Conservation (phyloP, 2,888 invertebrate genomes). For the Pasiphila rectangulata region DNA sequence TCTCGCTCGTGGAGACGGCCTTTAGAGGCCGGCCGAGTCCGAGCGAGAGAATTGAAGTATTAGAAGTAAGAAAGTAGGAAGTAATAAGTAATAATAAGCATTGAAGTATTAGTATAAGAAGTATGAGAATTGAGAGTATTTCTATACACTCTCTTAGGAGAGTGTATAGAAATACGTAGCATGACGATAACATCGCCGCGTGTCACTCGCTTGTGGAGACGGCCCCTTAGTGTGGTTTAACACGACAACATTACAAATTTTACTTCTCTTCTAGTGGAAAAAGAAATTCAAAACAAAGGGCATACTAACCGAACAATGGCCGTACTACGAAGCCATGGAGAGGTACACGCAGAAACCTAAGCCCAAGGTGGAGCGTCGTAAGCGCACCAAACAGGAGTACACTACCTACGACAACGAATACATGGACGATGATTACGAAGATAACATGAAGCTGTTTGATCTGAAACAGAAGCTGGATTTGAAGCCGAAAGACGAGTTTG, state of each 20-base stretch:
- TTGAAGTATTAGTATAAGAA: no score
- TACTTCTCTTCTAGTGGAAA: constrained; percentile 62
- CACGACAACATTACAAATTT: background rate
- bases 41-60: no score
- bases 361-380: constrained; percentile 36
- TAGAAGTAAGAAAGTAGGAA: no score
- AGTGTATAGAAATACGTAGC: no score
- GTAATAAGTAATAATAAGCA: no score
- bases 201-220: no score
- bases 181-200: no score
- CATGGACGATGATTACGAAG: constrained; percentile 57
- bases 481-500: constrained; percentile 51
- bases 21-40: no score
- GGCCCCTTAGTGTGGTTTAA: no score
- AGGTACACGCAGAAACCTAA: constrained; percentile 48
- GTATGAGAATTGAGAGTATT: no score
- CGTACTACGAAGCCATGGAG: constrained; percentile 62
- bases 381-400: constrained; percentile 34
- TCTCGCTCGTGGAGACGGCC: no score
- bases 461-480: constrained; percentile 55
- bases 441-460: constrained; percentile 67
- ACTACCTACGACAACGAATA: constrained; percentile 19
- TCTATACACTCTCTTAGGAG: no score
- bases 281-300: constrained; percentile 69
- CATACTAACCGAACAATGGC: constrained; percentile 68